Percentiles rank a stretch among this genome's conserved stretches.
Conservation (phyloP, 2,113 vertebrate species). For the Canis aureus region DNA sequence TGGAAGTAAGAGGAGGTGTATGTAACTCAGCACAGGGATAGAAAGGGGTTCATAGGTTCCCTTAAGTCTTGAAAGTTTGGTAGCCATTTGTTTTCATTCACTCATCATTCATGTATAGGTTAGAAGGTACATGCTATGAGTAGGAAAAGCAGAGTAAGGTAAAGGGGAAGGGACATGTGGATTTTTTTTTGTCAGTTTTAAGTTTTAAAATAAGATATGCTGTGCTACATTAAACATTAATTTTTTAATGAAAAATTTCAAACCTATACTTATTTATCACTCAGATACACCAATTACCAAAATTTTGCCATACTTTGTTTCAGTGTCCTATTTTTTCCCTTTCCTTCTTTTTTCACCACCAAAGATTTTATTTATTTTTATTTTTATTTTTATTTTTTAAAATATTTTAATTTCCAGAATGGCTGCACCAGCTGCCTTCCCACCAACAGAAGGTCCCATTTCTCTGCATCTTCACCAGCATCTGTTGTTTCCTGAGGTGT, state of each 20-base stretch:
- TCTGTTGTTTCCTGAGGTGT: too few relatives aligned
- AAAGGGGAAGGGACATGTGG: background rate
- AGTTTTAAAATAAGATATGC: background rate
- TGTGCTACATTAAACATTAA: background rate
- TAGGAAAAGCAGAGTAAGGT: background rate
- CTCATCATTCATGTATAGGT: background rate
- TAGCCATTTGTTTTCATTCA: background rate
- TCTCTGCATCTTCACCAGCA: too few relatives aligned
- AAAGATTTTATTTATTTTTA: background rate
- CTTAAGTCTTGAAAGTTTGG: background rate
- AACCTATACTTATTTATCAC: background rate
- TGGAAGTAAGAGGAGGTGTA: background rate
- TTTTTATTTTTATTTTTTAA: too few relatives aligned
- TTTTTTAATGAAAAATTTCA: slow-evolving; percentile 11
- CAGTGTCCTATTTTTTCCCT: background rate
- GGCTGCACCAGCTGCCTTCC: too few relatives aligned
- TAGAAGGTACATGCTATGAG: background rate
- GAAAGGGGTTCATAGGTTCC: background rate
- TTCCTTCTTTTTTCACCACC: background rate
- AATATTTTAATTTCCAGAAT: too few relatives aligned
- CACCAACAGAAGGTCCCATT: too few relatives aligned
- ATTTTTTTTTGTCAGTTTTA: background rate
- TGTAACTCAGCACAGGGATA: background rate
- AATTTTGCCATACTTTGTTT: background rate
- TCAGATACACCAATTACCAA: background rate